Base-by-base conservation (phyloP, 2,113 vertebrate species). In the Pica pica region DNA sequence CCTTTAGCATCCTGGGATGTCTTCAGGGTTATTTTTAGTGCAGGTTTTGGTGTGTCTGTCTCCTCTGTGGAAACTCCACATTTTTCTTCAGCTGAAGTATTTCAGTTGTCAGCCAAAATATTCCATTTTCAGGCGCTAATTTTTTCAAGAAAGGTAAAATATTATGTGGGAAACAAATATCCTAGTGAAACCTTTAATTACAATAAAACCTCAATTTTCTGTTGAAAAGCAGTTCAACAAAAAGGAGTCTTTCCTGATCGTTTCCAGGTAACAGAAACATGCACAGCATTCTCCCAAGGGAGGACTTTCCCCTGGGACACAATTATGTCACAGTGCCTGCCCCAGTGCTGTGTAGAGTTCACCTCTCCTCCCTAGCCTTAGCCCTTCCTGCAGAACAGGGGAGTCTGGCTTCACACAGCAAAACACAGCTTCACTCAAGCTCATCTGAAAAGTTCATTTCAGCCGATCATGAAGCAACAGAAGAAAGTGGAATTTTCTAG, bases 71-170 rank as follows among this genome's bases (percentile, higher is more conserved):
- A 52, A 75, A 85, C 33, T 33, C 18, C 17, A 18, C 20, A 2
- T 33, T 90, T 80, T 93, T 47, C 26, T 86, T 73, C 76, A 87
- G 42, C 42, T 83, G 33, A 90, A 88, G 11, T 50, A 83, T 70
- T 94, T 77, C 33, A 74, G 35, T 15, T 2, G 0, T 61, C 50
- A 81, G 44, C 21, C 94, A 83, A 80, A 92, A 74, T 42, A 88
- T 8, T 74, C 35, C 3, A 59, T 83, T 94, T 94, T 80, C 79
- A 88, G 39, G 42, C 21, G 11, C 35, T 85, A 60, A 49, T 39
- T 67, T 94, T 93, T 83, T 59, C 63, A 89, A 82, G 35, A 80
- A 59, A 59, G 23, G 30, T 55, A 85, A 87, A 85, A 70, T 79
- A 59, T 22, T 69, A 52, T 12, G 16, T 28, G 33, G 37, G 83